Evolutionary conservation across 2,113 vertebrate species (phyloP).

Genomic region (Thinocorus orbignyianus): DNA sequence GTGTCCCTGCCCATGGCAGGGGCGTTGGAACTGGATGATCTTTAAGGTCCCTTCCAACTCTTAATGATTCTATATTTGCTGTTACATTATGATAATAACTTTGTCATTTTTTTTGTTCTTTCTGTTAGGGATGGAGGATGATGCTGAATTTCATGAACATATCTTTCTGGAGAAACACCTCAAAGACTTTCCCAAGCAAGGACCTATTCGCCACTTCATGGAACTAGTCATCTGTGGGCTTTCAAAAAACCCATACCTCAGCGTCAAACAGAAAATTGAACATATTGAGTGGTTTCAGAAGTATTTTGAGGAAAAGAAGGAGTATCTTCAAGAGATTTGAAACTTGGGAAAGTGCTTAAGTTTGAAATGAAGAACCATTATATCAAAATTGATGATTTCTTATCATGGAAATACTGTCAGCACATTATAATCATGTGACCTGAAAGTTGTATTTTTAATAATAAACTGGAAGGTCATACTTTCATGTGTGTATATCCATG

Average conservation of each 20-base stretch:
- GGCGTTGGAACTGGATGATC: too few relatives aligned
- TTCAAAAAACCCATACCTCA: constrained; percentile 88
- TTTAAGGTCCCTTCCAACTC: too few relatives aligned
- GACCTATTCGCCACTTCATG: constrained; percentile 95
- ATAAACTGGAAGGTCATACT: not conserved
- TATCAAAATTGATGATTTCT: not conserved
- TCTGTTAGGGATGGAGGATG: constrained; percentile 87
- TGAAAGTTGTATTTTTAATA: constrained; percentile 27
- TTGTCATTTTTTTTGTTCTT: not conserved
- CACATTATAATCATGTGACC: not conserved
- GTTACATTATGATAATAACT: not conserved
- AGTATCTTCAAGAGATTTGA: constrained; percentile 81
- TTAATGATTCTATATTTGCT: too few relatives aligned
- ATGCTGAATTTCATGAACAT: constrained; percentile 92
- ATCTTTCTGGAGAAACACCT: constrained; percentile 91
- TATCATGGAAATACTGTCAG: not conserved
- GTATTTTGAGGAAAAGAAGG: constrained; percentile 90
- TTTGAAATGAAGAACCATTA: not conserved
- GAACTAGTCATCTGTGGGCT: constrained; percentile 91
- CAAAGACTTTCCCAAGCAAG: constrained; percentile 84
- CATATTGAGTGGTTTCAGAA: constrained; percentile 94
- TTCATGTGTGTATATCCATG: fast-evolving
- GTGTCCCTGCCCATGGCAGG: too few relatives aligned
- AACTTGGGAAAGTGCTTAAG: not conserved
- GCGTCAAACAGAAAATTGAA: constrained; percentile 87